Conservation (phyloP, 2,113 vertebrate genomes). For the Neolamprologus ventralis region DNA sequence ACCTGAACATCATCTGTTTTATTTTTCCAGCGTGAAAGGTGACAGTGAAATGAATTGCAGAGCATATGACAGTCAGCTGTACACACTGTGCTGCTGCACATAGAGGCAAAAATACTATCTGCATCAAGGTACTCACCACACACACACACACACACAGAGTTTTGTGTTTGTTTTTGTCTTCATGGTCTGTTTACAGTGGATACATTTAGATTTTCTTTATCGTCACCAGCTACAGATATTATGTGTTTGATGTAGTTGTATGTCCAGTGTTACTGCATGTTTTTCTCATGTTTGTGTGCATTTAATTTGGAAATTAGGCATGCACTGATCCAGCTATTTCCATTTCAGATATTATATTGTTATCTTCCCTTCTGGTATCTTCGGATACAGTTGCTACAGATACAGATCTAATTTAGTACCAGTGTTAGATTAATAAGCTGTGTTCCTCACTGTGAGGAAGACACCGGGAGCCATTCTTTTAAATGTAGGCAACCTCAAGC, state of each 20-base stretch:
- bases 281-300: background rate
- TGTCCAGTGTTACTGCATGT: background rate
- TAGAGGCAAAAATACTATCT: background rate
- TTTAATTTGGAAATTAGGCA: background rate
- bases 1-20: background rate
- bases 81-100: background rate
- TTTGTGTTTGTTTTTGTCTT: background rate
- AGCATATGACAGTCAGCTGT: background rate
- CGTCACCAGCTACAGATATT: background rate
- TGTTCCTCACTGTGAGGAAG: background rate
- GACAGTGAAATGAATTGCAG: background rate
- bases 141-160: background rate
- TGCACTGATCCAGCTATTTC: background rate
- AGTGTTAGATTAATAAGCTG: background rate
- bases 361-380: background rate
- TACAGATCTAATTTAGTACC: background rate
- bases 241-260: background rate
- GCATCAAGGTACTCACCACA: conserved; percentile 22
- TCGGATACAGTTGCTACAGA: background rate
- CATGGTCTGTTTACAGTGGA: background rate
- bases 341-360: background rate
- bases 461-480: background rate
- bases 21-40: conserved; percentile 15
- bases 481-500: background rate
- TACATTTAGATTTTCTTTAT: background rate